A percentile compares a stretch with the other conserved stretches of the same genome.
These are phyloP conservation scores for Dromius quadrimaculatus DNA, from an alignment of 2,888 invertebrate species.

Conservation along the genomic window DNA sequence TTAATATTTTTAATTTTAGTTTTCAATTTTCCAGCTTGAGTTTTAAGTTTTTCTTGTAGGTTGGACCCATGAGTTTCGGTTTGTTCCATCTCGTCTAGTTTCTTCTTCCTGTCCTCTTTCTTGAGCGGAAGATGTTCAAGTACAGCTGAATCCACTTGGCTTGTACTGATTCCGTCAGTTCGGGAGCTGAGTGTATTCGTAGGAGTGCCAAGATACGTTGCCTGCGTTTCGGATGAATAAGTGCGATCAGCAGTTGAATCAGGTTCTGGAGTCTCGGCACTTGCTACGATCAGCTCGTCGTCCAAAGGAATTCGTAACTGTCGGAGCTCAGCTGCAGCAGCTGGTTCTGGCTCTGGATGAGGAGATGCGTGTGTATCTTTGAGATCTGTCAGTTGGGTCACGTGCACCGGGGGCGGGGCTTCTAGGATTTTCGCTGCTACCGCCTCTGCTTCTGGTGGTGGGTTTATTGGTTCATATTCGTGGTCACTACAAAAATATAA, in stretches of 20 bases:
- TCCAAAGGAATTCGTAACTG: constrained; percentile 60
- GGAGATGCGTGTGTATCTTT: constrained; percentile 37
- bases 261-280: constrained; percentile 65
- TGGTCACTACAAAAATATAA: constrained; percentile 79
- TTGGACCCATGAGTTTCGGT: constrained; percentile 60
- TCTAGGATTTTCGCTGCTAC: constrained; percentile 58
- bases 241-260: constrained; percentile 48
- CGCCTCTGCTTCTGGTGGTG: constrained; percentile 70
- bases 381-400: constrained; percentile 46
- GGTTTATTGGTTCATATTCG: constrained; percentile 91
- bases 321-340: constrained; percentile 40
- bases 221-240: constrained; percentile 50
- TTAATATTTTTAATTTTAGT: constrained; percentile 75
- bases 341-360: constrained; percentile 39
- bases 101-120: constrained; percentile 66
- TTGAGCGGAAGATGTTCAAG: constrained; percentile 75
- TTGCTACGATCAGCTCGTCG: constrained; percentile 64
- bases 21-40: constrained; percentile 80
- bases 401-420: constrained; percentile 53
- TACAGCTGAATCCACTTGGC: constrained; percentile 76
- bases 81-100: constrained; percentile 36
- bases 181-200: constrained; percentile 71
- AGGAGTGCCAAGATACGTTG: constrained; percentile 61
- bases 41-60: constrained; percentile 76
- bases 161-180: constrained; percentile 66